These are phyloP conservation scores for Rostratula benghalensis DNA, from an alignment of 2,113 vertebrate species.

Conservation along the genomic window DNA sequence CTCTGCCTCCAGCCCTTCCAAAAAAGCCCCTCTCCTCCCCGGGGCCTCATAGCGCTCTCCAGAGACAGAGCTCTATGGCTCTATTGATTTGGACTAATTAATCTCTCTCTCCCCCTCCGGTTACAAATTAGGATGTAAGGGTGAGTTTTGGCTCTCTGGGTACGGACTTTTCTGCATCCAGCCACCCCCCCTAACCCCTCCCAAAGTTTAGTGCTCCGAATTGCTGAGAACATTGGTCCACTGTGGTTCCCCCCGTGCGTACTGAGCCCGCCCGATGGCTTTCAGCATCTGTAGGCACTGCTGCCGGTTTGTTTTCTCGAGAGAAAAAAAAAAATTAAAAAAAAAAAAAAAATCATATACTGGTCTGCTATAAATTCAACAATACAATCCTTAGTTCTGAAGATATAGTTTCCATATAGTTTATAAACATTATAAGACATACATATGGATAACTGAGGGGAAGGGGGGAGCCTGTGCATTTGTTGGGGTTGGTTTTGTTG, in stretches of 20 bases:
- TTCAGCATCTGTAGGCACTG: constrained; percentile 41
- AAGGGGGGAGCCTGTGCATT: constrained; percentile 67
- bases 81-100: constrained; percentile 3
- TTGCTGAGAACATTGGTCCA: constrained; percentile 69
- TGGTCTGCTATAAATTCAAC: constrained; percentile 72
- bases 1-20: constrained; percentile 19
- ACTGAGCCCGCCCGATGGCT: constrained; percentile 36
- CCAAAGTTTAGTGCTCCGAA: constrained; percentile 47
- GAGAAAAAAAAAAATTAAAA: not conserved
- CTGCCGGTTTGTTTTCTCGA: constrained; percentile 60
- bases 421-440: constrained; percentile 86
- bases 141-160: constrained; percentile 30
- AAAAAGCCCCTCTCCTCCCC: not conserved
- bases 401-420: constrained; percentile 90
- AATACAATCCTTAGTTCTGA: constrained; percentile 82
- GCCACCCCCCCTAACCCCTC: not conserved
- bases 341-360: constrained; percentile 49
- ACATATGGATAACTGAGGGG: constrained; percentile 68
- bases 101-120: not conserved
- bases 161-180: not conserved
- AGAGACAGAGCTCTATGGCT: constrained; percentile 49
- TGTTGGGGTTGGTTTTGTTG: not conserved
- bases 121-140: constrained; percentile 6
- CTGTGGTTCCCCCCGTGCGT: constrained; percentile 37
- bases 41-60: not conserved